Percentiles rank a stretch among this genome's conserved stretches.
phyloP scores from a whole-genome alignment of 2,888 invertebrate species.

The Drosophila mulleri region DNA sequence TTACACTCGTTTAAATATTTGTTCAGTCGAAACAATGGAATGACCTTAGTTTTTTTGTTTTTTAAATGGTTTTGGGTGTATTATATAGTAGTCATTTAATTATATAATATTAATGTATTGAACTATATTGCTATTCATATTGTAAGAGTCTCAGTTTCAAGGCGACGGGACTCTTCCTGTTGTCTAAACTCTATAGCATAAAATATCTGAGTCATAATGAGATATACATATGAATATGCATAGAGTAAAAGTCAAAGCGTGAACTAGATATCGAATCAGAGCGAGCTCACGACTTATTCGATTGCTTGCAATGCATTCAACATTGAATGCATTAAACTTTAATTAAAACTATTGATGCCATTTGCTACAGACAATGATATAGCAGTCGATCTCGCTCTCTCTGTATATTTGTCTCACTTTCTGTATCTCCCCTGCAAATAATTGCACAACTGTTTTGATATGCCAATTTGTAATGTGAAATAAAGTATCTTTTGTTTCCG shows the following conservation, averaged over 20 bases:
- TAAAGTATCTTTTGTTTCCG: slow-evolving; percentile 50
- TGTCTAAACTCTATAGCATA: background rate
- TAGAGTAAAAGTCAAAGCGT: slow-evolving; percentile 32
- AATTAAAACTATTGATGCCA: slow-evolving; percentile 38
- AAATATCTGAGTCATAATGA: slow-evolving; percentile 13
- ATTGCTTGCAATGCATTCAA: too few relatives aligned
- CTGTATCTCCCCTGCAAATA: slow-evolving; percentile 33
- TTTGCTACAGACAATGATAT: slow-evolving; percentile 36
- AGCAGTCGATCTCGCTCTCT: background rate
- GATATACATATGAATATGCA: slow-evolving; percentile 17
- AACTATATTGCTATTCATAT: slow-evolving; percentile 3
- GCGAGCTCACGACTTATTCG: background rate
- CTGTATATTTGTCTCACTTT: background rate
- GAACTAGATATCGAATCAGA: slow-evolving; percentile 4
- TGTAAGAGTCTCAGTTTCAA: slow-evolving; percentile 5
- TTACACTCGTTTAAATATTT: slow-evolving; percentile 65
- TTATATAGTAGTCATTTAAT: slow-evolving; percentile 3
- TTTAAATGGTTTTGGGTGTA: slow-evolving; percentile 22
- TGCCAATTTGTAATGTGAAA: slow-evolving; percentile 41
- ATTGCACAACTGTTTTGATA: slow-evolving; percentile 61
- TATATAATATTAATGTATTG: background rate
- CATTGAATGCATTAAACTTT: slow-evolving; percentile 25
- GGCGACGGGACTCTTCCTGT: slow-evolving; percentile 2
- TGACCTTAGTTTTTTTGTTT: slow-evolving; percentile 32
- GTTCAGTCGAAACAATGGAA: slow-evolving; percentile 21